Base-by-base conservation (phyloP, 2,113 vertebrate genomes). In the Hylia prasina region DNA sequence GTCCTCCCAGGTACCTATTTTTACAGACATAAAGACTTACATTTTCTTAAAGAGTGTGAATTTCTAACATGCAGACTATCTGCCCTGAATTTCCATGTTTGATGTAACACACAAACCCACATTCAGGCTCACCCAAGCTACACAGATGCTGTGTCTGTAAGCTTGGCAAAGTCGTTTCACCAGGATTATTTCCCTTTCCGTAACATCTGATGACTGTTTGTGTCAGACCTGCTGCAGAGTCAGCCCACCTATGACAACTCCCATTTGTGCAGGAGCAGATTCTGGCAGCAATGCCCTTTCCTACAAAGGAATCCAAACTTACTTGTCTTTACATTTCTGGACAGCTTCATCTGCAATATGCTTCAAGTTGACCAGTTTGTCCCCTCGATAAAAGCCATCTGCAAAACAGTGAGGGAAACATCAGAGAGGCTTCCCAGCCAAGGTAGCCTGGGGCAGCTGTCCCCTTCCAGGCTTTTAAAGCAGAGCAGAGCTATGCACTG, bases 311-410 rank as follows among this genome's bases (percentile, higher is more conserved):
- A 82, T 48, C 51, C 11, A 12, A 35, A 98, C 98, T 98, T 98
- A 99, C 99, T 98, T 99, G 86, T 99, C 98, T 96, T 73, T 97
- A 95, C 99, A 99, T 95, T 99, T 99, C 97, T 97, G 97, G 76
- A 99, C 93, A 6, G 99, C 99, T 45, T 99, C 99, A 6, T 99
- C 99, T 88, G 98, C 99, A 93, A 99, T 98, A 86, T 98, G 97
- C 97, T 99, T 99, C 97, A 99, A 95, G 97, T 97, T 99, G 97
- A 99, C 98, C 96, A 99, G 98, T 54, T 99, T 99, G 96, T 99
- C 99, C 54, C 99, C 99, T 97, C 99, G 98, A 97, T 98, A 99
- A 98, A 99, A 99, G 68, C 98, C 99, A 97, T 99, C 99, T 99
- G 97, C 77, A 94, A 82, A 93, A 93, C 0, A 9, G 40, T 22